Evolutionary conservation across 2,888 invertebrate genomes (phyloP).

Genomic region (Stratiomys singularior): DNA sequence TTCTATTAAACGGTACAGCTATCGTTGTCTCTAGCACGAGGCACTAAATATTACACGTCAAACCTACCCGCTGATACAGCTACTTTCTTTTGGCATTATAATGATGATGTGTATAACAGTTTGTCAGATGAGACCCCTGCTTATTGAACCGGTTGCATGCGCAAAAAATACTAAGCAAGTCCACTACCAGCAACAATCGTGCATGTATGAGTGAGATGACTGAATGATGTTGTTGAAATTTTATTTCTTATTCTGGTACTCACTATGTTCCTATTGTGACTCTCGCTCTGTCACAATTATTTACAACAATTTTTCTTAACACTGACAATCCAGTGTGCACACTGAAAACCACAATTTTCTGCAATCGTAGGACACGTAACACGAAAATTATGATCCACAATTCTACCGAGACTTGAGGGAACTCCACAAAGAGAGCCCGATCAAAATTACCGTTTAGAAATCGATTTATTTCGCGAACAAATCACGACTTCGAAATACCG

Average conservation of each 20-base stretch:
- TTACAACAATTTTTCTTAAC: slow-evolving; percentile 24
- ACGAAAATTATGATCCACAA: no score
- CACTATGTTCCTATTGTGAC: slow-evolving; percentile 2
- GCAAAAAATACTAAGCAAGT: background rate
- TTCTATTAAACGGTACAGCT: background rate
- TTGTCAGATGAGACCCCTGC: background rate
- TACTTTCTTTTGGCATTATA: background rate
- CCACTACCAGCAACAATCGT: background rate
- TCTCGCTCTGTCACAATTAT: slow-evolving; percentile 23
- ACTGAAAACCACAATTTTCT: background rate
- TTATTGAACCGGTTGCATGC: background rate
- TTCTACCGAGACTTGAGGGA: no score
- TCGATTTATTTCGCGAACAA: background rate
- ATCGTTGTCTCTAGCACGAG: background rate
- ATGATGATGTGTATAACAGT: background rate
- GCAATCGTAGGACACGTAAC: no score
- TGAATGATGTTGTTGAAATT: slow-evolving; percentile 17
- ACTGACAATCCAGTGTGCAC: background rate
- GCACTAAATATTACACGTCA: slow-evolving; percentile 32
- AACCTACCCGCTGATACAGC: background rate
- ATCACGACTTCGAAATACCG: background rate
- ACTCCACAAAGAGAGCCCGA: no score
- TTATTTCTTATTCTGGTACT: slow-evolving; percentile 20
- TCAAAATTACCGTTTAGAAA: background rate
- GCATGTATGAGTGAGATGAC: slow-evolving; percentile 26